phyloP scores from a whole-genome alignment of 1,140 invertebrate species.

The Magallana ariakensis region DNA sequence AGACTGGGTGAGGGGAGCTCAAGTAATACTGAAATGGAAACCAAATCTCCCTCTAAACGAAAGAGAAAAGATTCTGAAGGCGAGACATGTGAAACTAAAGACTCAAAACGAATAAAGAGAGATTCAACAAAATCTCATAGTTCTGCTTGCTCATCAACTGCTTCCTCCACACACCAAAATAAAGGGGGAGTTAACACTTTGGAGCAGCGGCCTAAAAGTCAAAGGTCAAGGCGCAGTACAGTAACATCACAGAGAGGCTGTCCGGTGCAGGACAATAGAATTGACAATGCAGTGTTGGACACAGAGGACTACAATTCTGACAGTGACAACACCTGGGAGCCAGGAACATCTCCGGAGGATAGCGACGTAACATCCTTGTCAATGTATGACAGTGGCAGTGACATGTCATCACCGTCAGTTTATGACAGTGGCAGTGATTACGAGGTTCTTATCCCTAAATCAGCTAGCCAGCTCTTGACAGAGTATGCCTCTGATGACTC shows the following conservation, averaged over 20 bases:
- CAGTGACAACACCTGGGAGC: conserved; percentile 50
- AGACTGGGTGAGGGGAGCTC: background rate
- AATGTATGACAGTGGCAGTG: conserved; percentile 20
- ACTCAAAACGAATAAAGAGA: background rate
- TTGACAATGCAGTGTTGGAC: background rate
- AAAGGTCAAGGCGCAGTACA: background rate
- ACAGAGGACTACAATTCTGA: conserved; percentile 43
- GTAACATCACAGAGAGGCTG: background rate
- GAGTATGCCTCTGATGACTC: conserved; percentile 51
- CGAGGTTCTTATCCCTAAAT: conserved; percentile 52
- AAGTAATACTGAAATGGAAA: background rate
- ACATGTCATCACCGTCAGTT: background rate
- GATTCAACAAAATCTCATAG: background rate
- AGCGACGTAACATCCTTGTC: conserved; percentile 40
- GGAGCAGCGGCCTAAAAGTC: background rate
- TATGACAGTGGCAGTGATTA: conserved; percentile 49
- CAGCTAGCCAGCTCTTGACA: conserved; percentile 40
- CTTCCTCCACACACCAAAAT: background rate
- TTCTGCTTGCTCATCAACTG: background rate
- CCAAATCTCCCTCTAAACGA: background rate
- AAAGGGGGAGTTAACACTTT: background rate
- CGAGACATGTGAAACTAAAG: background rate
- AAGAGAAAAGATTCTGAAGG: background rate
- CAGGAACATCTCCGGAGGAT: background rate
- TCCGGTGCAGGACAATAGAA: background rate